These are phyloP conservation scores for Nycticryphes semicollaris DNA, from an alignment of 2,113 vertebrate species.

Conservation along the genomic window DNA sequence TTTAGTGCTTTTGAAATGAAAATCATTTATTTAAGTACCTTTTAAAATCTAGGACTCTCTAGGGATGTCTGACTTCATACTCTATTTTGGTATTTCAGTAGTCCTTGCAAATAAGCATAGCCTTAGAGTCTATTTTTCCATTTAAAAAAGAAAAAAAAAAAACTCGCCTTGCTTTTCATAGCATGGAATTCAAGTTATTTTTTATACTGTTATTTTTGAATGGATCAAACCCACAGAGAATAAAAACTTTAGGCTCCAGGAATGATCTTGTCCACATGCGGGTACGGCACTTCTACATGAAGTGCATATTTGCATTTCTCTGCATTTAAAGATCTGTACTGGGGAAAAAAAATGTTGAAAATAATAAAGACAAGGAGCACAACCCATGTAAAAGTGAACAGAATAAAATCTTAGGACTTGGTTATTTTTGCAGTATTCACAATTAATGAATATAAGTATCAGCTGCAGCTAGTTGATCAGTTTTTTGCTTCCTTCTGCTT, in stretches of 20 bases:
- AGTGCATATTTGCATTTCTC: not conserved
- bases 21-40: not conserved
- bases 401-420: not conserved
- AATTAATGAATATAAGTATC: not conserved
- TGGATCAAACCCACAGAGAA: not conserved
- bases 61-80: not conserved
- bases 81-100: not conserved
- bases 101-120: not conserved
- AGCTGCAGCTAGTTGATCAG: not conserved
- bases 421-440: not conserved
- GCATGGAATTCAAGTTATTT: not conserved
- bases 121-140: not conserved
- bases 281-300: not conserved
- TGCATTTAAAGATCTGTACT: not conserved
- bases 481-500: not conserved
- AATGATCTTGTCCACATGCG: not conserved
- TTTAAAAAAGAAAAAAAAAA: not conserved
- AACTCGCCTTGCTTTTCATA: not conserved
- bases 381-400: not conserved
- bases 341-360: not conserved
- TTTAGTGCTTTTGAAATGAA: conserved; percentile 1
- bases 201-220: not conserved
- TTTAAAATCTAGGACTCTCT: not conserved
- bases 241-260: not conserved
- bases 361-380: not conserved